Evolutionary conservation across 2,888 invertebrate genomes (phyloP).

Genomic region (Harpalus rufipes): DNA sequence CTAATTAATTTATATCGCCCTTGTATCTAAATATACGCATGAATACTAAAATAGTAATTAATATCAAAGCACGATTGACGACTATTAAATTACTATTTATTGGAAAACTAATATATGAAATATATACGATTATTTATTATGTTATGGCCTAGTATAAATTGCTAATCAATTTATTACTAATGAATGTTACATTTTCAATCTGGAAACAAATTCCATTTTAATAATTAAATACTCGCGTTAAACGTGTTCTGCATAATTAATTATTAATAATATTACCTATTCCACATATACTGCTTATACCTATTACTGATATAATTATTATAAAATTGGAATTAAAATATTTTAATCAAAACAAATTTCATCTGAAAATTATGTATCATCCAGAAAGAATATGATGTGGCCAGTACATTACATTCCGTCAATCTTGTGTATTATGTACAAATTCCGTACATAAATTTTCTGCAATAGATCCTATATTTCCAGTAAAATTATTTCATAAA

Average conservation of each 20-base stretch:
- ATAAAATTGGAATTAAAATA: too few species aligned
- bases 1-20: constrained; percentile 3
- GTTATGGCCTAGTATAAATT: not conserved
- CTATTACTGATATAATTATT: too few species aligned
- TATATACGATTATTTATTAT: constrained; percentile 1
- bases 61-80: not conserved
- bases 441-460: too few species aligned
- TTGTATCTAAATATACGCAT: not conserved
- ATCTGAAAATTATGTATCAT: too few species aligned
- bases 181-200: not conserved
- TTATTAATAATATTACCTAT: not conserved
- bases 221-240: not conserved
- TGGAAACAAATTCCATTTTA: not conserved
- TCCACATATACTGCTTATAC: not conserved
- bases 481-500: too few species aligned
- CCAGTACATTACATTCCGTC: too few species aligned
- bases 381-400: too few species aligned
- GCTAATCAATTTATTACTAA: not conserved
- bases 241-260: not conserved
- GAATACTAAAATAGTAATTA: not conserved
- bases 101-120: constrained; percentile 11
- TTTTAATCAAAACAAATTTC: too few species aligned
- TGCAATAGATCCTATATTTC: too few species aligned
- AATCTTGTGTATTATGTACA: too few species aligned
- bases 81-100: constrained; percentile 17